Evolutionary conservation across 2,113 vertebrate genomes (phyloP).

Genomic region (Morone saxatilis): DNA sequence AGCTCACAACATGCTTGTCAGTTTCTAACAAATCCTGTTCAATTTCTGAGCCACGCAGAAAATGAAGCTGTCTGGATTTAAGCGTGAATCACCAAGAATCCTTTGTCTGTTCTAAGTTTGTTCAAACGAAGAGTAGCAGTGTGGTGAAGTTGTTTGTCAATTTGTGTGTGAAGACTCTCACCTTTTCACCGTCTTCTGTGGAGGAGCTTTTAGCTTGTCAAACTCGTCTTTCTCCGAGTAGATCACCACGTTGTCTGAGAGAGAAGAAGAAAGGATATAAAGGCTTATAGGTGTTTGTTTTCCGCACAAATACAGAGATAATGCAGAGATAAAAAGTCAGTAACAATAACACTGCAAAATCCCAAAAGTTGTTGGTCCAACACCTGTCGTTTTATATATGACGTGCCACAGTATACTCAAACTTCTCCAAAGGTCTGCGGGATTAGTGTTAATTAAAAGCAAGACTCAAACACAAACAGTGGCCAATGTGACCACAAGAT

Average conservation of each 20-base stretch:
- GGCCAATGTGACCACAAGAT: background rate
- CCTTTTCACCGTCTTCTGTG: constrained; percentile 94
- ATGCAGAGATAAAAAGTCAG: background rate
- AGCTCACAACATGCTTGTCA: background rate
- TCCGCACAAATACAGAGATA: background rate
- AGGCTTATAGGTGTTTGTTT: background rate
- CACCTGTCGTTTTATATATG: background rate
- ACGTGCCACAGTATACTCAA: background rate
- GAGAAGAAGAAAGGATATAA: constrained; percentile 37
- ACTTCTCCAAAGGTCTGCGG: background rate
- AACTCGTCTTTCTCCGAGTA: constrained; percentile 97
- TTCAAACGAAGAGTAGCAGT: background rate
- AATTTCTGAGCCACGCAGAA: too few species aligned
- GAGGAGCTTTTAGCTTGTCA: constrained; percentile 92
- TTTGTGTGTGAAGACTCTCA: constrained; percentile 64
- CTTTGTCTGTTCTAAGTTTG: background rate
- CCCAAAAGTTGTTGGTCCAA: background rate
- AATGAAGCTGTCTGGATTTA: too few species aligned
- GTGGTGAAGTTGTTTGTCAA: background rate
- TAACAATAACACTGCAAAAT: background rate
- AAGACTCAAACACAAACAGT: background rate
- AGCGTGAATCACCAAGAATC: too few species aligned
- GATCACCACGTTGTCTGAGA: constrained; percentile 92
- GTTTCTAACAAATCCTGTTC: background rate
- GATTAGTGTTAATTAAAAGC: background rate